Conservation (phyloP, 2,888 invertebrate genomes). For the Callyntrura guangdongensis region DNA sequence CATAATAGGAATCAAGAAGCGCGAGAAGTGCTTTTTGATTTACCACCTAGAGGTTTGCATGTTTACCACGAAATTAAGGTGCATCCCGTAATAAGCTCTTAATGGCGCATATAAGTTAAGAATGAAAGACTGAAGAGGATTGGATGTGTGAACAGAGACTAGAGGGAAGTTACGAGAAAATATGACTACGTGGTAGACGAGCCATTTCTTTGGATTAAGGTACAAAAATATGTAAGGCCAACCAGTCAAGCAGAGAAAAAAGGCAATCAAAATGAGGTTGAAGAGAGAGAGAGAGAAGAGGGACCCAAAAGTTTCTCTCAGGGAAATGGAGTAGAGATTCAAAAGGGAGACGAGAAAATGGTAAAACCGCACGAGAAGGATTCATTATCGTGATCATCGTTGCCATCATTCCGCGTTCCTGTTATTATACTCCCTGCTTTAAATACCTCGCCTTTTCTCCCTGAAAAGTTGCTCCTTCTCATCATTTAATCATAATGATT, state of each 20-base stretch:
- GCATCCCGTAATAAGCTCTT: constrained; percentile 38
- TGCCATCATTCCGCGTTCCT: constrained; percentile 32
- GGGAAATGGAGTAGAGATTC: too few species aligned
- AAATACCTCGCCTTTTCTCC: background rate
- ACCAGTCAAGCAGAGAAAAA: background rate
- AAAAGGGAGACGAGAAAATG: background rate
- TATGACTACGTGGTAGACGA: background rate
- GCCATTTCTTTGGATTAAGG: constrained; percentile 1
- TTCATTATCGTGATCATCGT: constrained; percentile 60
- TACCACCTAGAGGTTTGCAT: background rate
- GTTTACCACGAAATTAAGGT: background rate
- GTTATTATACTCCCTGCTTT: background rate
- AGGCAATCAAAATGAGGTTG: background rate
- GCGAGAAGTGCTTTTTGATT: too few species aligned
- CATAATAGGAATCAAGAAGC: background rate
- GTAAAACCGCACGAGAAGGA: constrained; percentile 45
- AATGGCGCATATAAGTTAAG: constrained; percentile 64
- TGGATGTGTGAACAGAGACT: background rate
- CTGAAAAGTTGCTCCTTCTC: constrained; percentile 34
- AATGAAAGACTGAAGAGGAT: constrained; percentile 50
- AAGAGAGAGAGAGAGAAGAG: background rate
- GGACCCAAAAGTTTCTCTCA: background rate
- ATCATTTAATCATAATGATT: constrained; percentile 15
- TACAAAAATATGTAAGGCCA: background rate
- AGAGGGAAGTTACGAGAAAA: background rate